These are phyloP conservation scores for Epirrhoe alternata DNA, from an alignment of 2,888 invertebrate genomes.

Conservation along the genomic window DNA sequence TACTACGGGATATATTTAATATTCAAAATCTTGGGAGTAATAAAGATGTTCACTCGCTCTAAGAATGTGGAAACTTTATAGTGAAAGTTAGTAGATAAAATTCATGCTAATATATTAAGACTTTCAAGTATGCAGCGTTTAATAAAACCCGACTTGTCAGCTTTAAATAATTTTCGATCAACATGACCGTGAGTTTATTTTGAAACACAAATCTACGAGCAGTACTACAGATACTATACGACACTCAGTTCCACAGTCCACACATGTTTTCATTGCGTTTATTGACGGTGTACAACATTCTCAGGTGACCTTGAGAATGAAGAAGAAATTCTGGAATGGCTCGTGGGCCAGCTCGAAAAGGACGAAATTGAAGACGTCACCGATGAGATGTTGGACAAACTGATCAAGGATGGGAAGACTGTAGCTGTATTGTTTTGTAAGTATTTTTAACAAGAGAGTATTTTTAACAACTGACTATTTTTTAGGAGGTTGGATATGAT, in stretches of 20 bases:
- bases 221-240: too few relatives aligned
- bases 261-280: slow-evolving; percentile 4
- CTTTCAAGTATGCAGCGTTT: slow-evolving; percentile 7
- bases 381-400: slow-evolving; percentile 96
- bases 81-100: neutral
- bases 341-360: slow-evolving; percentile 93
- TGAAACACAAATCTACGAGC: slow-evolving; percentile 1
- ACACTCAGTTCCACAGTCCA: slow-evolving; percentile 1
- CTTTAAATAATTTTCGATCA: slow-evolving; percentile 13
- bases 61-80: neutral
- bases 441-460: slow-evolving; percentile 52
- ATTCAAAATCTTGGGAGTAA: too few relatives aligned
- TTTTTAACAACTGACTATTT: neutral
- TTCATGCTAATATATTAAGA: slow-evolving; percentile 11
- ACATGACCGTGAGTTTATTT: slow-evolving; percentile 27
- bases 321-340: slow-evolving; percentile 95
- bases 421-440: slow-evolving; percentile 96
- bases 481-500: neutral
- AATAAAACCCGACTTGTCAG: slow-evolving; percentile 1
- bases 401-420: slow-evolving; percentile 94
- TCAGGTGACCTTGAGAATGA: slow-evolving; percentile 93
- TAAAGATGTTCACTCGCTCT: too few relatives aligned
- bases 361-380: slow-evolving; percentile 98
- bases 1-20: too few relatives aligned
- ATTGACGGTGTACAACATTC: slow-evolving; percentile 12